A percentile compares a stretch with the other conserved stretches of the same genome.
These are phyloP conservation scores for Drosophila limbata DNA, from an alignment of 2,888 invertebrate species.

Conservation along the genomic window DNA sequence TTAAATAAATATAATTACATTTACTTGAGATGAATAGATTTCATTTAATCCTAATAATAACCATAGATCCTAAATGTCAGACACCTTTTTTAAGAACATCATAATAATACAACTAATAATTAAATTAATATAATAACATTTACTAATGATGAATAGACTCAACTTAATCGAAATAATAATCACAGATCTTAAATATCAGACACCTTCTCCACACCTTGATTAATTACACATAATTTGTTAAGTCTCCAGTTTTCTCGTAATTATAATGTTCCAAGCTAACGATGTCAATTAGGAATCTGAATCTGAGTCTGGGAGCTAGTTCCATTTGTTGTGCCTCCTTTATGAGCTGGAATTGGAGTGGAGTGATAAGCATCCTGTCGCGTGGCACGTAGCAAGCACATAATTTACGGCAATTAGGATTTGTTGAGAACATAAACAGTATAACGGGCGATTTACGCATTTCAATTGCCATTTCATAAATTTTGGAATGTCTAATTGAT, in stretches of 20 bases:
- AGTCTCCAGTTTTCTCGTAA: background rate
- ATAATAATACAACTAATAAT: no score
- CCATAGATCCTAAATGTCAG: no score
- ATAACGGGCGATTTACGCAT: conserved; percentile 42
- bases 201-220: background rate
- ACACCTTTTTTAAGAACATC: no score
- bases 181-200: background rate
- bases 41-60: no score
- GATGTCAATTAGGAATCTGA: conserved; percentile 8
- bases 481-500: conserved; percentile 67
- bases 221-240: background rate
- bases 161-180: background rate
- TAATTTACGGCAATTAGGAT: conserved; percentile 60
- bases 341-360: background rate
- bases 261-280: conserved; percentile 7
- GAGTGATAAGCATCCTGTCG: conserved; percentile 73
- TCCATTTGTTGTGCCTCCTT: conserved; percentile 7
- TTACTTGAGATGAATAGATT: no score
- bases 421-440: conserved; percentile 41
- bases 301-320: background rate
- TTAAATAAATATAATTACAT: no score
- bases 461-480: conserved; percentile 63
- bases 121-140: no score
- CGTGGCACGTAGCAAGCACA: conserved; percentile 55
- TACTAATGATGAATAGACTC: background rate